These are phyloP conservation scores for Scylla paramamosain DNA, from an alignment of 1,140 invertebrate species.

Conservation along the genomic window DNA sequence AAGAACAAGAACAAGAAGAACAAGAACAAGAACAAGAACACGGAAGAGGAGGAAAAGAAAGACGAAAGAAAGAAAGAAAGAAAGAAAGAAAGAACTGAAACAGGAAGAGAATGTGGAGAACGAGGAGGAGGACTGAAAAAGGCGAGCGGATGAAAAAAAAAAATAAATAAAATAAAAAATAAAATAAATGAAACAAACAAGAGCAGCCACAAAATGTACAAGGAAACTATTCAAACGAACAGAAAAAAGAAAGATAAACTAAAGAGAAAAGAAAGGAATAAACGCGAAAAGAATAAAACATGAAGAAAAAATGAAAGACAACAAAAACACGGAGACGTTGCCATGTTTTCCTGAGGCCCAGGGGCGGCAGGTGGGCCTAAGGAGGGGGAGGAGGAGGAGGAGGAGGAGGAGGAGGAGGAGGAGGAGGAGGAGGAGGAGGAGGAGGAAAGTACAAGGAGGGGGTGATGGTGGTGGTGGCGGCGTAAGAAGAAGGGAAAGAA, in stretches of 20 bases:
- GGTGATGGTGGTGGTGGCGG: background rate
- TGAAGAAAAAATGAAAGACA: background rate
- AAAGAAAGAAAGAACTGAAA: background rate
- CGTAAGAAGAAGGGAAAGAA: background rate
- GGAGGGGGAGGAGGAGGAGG: background rate
- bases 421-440: background rate
- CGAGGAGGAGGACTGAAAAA: background rate
- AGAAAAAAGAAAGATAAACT: background rate
- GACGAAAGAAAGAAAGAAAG: background rate
- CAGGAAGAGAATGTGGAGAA: background rate
- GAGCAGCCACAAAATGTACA: too few species aligned
- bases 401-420: background rate
- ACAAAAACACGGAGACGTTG: background rate
- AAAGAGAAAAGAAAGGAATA: background rate
- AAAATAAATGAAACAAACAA: too few species aligned
- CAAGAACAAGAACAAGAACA: background rate
- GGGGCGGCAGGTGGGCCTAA: background rate
- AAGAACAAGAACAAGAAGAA: background rate
- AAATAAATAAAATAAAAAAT: background rate
- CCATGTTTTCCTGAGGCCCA: background rate
- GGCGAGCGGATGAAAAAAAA: background rate
- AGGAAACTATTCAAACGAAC: too few species aligned
- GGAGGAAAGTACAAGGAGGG: background rate
- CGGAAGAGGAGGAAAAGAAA: background rate
- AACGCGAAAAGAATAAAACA: background rate